Conservation (phyloP, 2,888 invertebrate species). For the Amphipoea oculea region DNA sequence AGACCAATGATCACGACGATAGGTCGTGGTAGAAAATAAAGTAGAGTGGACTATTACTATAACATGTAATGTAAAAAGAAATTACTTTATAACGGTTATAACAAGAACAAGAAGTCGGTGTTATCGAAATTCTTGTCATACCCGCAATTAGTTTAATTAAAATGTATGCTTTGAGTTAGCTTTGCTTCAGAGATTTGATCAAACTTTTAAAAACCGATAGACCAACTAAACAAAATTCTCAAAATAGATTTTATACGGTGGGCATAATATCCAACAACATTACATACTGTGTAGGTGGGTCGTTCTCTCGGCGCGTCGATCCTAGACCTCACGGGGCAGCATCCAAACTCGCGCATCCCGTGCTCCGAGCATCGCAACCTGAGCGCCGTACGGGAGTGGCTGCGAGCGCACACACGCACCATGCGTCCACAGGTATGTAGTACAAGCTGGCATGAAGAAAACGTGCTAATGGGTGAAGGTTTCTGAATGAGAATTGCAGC, state of each 20-base stretch:
- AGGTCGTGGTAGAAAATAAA: not conserved
- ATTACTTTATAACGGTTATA: no score
- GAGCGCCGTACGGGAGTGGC: constrained; percentile 92
- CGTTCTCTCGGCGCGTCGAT: constrained; percentile 95
- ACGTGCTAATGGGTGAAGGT: not conserved
- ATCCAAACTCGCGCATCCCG: constrained; percentile 95
- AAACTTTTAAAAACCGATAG: constrained; percentile 9
- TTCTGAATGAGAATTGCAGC: constrained; percentile 16
- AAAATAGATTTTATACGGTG: not conserved
- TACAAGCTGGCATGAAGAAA: no score
- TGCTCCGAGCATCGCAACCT: constrained; percentile 94
- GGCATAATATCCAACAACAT: not conserved
- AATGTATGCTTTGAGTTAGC: not conserved
- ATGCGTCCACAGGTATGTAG: constrained; percentile 83
- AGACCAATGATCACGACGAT: not conserved
- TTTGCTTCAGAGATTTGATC: constrained; percentile 8
- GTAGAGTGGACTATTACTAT: not conserved
- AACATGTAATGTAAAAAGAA: not conserved
- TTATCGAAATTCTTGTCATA: not conserved
- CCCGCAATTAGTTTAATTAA: not conserved
- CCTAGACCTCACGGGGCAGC: constrained; percentile 94
- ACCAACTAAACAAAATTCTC: not conserved
- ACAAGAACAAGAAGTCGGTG: not conserved
- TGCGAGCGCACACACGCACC: constrained; percentile 86
- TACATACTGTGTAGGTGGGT: constrained; percentile 92